Percentiles rank a stretch among this genome's conserved stretches.
Conservation (phyloP, 2,797 vertebrate genomes). For the Sparidentex hasta region DNA sequence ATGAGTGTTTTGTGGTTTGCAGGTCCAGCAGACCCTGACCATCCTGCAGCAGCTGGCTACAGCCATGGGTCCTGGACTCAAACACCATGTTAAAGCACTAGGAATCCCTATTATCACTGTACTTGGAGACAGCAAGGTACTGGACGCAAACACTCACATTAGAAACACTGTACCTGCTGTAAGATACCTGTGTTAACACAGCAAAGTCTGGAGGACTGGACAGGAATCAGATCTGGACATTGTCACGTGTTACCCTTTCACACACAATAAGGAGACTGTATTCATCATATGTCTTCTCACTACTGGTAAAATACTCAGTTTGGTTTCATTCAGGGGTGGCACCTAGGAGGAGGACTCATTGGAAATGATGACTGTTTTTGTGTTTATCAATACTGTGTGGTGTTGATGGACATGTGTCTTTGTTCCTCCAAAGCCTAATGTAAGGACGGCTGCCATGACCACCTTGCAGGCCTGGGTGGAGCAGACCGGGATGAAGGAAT, state of each 20-base stretch:
- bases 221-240: no score
- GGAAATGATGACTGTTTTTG: no score
- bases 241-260: no score
- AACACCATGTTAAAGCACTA: conserved; percentile 92
- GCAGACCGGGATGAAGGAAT: conserved; percentile 99
- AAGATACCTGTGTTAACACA: not conserved
- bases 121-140: conserved; percentile 97
- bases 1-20: not conserved
- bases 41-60: conserved; percentile 95
- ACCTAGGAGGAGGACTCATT: no score
- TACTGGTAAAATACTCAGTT: no score
- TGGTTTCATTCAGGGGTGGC: no score
- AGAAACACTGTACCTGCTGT: not conserved
- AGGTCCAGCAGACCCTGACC: conserved; percentile 94
- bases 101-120: conserved; percentile 94
- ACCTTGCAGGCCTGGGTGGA: conserved; percentile 96
- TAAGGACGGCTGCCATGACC: conserved; percentile 91
- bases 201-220: no score
- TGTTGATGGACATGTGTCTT: not conserved
- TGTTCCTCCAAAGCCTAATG: conserved; percentile 84
- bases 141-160: not conserved
- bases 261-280: not conserved
- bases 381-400: not conserved
- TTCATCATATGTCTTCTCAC: no score
- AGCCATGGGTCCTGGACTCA: conserved; percentile 94